phyloP scores from a whole-genome alignment of 2,113 vertebrate species.

The Cathartes aura region DNA sequence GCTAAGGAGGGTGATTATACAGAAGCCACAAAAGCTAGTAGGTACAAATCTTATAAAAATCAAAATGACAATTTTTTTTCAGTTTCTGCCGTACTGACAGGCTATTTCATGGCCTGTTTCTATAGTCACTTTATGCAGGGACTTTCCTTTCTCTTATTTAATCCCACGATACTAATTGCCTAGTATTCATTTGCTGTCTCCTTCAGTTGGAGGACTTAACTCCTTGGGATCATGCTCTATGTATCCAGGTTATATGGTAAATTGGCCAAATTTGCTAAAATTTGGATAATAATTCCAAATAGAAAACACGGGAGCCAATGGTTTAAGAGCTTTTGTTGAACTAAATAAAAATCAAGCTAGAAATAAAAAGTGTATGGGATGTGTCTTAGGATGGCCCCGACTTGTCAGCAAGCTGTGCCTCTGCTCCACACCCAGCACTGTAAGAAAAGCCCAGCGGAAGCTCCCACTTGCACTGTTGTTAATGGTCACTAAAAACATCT shows the following conservation, averaged over 20 bases:
- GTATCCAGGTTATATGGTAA: not conserved
- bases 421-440: not conserved
- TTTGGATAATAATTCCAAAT: not conserved
- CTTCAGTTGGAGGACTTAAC: not conserved
- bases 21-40: constrained; percentile 65
- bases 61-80: not conserved
- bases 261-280: not conserved
- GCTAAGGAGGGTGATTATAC: constrained; percentile 59
- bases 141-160: not conserved
- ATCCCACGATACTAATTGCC: not conserved
- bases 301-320: not conserved
- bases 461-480: not conserved
- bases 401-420: not conserved
- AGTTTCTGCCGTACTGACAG: not conserved
- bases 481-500: not conserved
- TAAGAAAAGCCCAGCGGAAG: not conserved
- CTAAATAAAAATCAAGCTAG: not conserved
- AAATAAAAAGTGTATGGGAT: not conserved
- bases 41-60: not conserved
- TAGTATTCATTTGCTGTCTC: not conserved
- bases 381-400: rapidly evolving
- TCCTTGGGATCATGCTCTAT: not conserved
- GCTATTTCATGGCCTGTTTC: not conserved
- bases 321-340: not conserved
- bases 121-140: not conserved